Conservation (phyloP, 1,140 invertebrate genomes). For the Drosophila jambulina region DNA sequence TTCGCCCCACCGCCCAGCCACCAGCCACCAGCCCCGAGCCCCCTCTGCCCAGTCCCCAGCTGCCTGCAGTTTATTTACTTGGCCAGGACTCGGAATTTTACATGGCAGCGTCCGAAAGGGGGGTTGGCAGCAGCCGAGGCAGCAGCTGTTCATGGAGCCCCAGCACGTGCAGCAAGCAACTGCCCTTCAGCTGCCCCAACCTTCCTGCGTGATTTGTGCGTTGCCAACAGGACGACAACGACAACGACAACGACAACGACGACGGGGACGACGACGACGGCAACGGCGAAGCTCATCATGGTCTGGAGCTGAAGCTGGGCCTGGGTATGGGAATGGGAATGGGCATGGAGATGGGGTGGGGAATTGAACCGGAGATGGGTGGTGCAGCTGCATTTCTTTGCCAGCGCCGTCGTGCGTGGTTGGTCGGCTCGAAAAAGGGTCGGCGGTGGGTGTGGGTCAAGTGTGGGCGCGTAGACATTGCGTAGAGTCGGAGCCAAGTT, state of each 20-base stretch:
- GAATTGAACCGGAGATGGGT: constrained; percentile 6
- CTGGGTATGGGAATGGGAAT: neutral
- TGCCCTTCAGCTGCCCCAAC: constrained; percentile 50
- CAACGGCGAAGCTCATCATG: constrained; percentile 31
- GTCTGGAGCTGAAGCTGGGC: constrained; percentile 41
- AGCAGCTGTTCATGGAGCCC: constrained; percentile 77
- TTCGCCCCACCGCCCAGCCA: constrained; percentile 23
- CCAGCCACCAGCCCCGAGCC: neutral
- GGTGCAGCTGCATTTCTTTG: constrained; percentile 57
- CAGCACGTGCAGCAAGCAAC: constrained; percentile 82
- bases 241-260: constrained; percentile 9
- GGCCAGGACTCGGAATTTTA: constrained; percentile 68
- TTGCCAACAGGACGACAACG: constrained; percentile 51
- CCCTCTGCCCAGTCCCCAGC: neutral
- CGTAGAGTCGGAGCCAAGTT: constrained; percentile 75
- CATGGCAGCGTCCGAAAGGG: constrained; percentile 42
- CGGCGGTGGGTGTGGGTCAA: constrained; percentile 41
- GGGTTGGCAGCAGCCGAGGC: constrained; percentile 29
- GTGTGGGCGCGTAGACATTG: constrained; percentile 79
- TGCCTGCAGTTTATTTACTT: constrained; percentile 72
- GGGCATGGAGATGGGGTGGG: constrained; percentile 4
- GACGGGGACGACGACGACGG: constrained; percentile 22
- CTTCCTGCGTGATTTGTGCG: constrained; percentile 61
- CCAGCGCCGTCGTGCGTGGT: constrained; percentile 63
- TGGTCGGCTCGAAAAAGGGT: constrained; percentile 59